Evolutionary conservation across 2,113 vertebrate genomes (phyloP).

Genomic region (Verasper variegatus): DNA sequence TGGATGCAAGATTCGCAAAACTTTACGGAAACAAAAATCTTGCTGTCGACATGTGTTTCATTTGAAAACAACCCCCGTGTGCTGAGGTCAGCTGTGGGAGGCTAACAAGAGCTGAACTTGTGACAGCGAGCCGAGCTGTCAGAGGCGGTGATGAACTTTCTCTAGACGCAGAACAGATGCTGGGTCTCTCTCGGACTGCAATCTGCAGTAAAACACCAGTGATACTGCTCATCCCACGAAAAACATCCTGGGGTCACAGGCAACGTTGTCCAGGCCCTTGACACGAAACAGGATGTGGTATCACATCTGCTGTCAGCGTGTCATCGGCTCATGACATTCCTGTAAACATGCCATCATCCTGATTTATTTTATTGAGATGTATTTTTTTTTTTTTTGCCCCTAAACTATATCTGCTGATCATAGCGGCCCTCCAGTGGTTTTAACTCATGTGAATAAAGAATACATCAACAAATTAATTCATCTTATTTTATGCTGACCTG

Average conservation of each 20-base stretch:
- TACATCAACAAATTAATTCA: no score
- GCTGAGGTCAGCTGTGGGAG: slow-evolving; percentile 28
- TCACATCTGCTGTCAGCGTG: slow-evolving; percentile 67
- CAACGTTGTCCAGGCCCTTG: slow-evolving; percentile 56
- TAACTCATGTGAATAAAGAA: no score
- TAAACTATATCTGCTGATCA: no score
- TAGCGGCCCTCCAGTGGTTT: no score
- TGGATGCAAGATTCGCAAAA: no score
- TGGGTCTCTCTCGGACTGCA: slow-evolving; percentile 59
- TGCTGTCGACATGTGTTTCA: not conserved
- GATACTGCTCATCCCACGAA: slow-evolving; percentile 74
- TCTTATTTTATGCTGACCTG: no score
- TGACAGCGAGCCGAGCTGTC: slow-evolving; percentile 71
- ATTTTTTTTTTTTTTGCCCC: no score
- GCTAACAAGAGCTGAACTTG: slow-evolving; percentile 30
- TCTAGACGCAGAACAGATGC: slow-evolving; percentile 71
- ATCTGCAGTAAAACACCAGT: slow-evolving; percentile 66
- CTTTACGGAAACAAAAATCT: no score
- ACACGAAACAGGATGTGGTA: slow-evolving; percentile 65
- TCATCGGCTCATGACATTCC: slow-evolving; percentile 53
- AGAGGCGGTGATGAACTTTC: slow-evolving; percentile 59
- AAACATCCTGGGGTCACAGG: slow-evolving; percentile 72
- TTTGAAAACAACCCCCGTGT: not conserved
- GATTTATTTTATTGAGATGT: slow-evolving; percentile 13
- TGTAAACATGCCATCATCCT: slow-evolving; percentile 43